phyloP scores from a whole-genome alignment of 2,113 vertebrate genomes.

The Panurus biarmicus region DNA sequence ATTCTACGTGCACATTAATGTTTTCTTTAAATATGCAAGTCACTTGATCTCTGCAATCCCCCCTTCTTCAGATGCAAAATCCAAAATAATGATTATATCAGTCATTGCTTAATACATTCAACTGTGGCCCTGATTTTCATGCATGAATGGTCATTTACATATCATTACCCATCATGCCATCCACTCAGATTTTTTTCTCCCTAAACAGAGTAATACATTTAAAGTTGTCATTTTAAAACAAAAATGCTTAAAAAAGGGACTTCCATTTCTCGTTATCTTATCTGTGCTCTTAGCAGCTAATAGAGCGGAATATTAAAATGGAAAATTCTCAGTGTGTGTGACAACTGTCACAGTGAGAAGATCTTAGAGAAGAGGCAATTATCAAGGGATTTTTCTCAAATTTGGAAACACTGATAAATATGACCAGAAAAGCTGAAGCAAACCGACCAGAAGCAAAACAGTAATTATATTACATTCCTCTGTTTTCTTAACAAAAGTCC shows the following conservation, averaged over 20 bases:
- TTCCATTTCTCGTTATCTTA: conserved; percentile 18
- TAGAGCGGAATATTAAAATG: conserved; percentile 19
- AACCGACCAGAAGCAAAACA: conserved; percentile 18
- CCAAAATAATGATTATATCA: conserved; percentile 51
- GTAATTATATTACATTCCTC: not conserved
- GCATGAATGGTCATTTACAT: conserved; percentile 53
- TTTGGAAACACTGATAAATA: not conserved
- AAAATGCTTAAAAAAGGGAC: not conserved
- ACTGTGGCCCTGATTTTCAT: conserved; percentile 49
- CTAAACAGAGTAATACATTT: conserved; percentile 38
- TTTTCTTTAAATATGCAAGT: conserved; percentile 50
- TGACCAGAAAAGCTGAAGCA: not conserved
- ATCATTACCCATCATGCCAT: conserved; percentile 39
- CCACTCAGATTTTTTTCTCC: conserved; percentile 18
- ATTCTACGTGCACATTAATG: not conserved
- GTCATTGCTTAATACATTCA: conserved; percentile 22
- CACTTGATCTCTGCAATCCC: conserved; percentile 26
- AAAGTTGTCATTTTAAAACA: conserved; percentile 38
- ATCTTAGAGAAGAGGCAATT: conserved; percentile 8
- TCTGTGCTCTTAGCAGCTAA: not conserved
- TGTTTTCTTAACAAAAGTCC: not conserved
- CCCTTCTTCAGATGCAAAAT: conserved; percentile 33
- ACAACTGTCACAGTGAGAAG: conserved; percentile 9
- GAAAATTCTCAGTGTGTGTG: conserved; percentile 12
- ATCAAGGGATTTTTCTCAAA: conserved; percentile 34